Base-by-base conservation (phyloP, 2,797 vertebrate species). In the Nannoperca obscura region DNA sequence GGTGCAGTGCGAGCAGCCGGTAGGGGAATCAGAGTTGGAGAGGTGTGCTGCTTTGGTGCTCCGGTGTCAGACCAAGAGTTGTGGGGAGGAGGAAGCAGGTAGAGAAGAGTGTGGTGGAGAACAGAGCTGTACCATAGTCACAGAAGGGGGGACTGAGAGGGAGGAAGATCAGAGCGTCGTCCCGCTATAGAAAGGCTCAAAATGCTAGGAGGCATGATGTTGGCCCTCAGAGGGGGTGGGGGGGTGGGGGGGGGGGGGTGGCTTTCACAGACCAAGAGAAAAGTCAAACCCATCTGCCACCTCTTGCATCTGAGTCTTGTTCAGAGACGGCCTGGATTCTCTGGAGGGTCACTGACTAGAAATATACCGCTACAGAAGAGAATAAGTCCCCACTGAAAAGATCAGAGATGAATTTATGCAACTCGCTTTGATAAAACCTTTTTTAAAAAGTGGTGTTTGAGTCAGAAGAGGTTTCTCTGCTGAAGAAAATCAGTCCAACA, bases 1-100 rank as follows among this genome's bases (percentile, higher is more conserved):
- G 61, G 92, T 96, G 64, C 92, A 94, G 76, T 94, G 93, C 9
- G 74, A 94, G 73, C 85, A 77, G 74, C 76, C 70, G 27, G 9
- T 34, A 0, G 58, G 32, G 10, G 53, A 44, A 2, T 55, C 15
- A 0, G 71, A 69, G 40, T 20, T 65, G 34, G 64, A 76, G 7
- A 74, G 32, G 19, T 87, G 86, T 53, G 30, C 55, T 8, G 62
- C 81, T 65, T 40, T 53, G 67, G 49, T 64, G 55, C 22, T 60
- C 42, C 50, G 8, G 38, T 75, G 78, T 78, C 65, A 20, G 74
- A 57, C 59, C 65, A 17, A 57, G 54, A 76, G 55, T 40, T 69
- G 69, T 24, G 65, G 15, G 46, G 59, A 63, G 53, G 61, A 65
- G 27, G 62, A 62, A 15, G 32, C 27, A 27, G 60, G 32, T n/a